Percentiles rank a stretch among this genome's conserved stretches.
These are phyloP conservation scores for Caiman crocodilus DNA, from an alignment of 2,797 vertebrate species.

Conservation along the genomic window DNA sequence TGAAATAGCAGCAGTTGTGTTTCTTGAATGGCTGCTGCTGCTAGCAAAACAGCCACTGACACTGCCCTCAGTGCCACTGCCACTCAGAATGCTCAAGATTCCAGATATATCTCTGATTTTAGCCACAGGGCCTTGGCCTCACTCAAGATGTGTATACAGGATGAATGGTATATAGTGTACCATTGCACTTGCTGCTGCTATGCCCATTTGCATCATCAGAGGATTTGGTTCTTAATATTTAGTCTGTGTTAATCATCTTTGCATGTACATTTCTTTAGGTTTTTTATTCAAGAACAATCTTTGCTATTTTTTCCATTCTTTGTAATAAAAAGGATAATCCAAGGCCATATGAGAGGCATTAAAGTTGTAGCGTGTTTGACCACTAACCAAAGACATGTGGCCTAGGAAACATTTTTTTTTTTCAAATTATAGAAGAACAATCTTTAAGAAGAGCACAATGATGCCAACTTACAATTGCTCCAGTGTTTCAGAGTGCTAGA, in stretches of 20 bases:
- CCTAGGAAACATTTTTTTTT: not conserved
- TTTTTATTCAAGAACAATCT: not conserved
- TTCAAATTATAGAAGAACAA: not conserved
- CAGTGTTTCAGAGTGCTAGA: not conserved
- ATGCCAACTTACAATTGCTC: not conserved
- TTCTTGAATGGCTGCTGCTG: too few relatives aligned
- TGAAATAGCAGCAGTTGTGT: too few relatives aligned
- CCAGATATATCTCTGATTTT: too few relatives aligned
- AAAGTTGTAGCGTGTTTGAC: not conserved
- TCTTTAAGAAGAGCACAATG: not conserved
- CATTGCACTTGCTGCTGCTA: not conserved
- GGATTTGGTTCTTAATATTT: not conserved
- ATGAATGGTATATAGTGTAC: not conserved
- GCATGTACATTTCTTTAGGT: not conserved
- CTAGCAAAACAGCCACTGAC: too few relatives aligned
- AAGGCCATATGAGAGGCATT: not conserved
- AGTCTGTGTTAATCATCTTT: not conserved
- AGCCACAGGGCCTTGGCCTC: not conserved
- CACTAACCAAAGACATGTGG: slow-evolving; percentile 8
- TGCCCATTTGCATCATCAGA: not conserved
- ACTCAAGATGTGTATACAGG: not conserved
- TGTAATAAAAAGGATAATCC: not conserved
- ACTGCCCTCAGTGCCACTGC: too few relatives aligned
- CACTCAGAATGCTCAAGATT: too few relatives aligned
- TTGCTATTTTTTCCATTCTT: slow-evolving; percentile 20